A percentile compares a stretch with the other conserved stretches of the same genome.
Evolutionary conservation across 2,888 invertebrate species (phyloP).

Genomic region (Tupiocoris notatus): DNA sequence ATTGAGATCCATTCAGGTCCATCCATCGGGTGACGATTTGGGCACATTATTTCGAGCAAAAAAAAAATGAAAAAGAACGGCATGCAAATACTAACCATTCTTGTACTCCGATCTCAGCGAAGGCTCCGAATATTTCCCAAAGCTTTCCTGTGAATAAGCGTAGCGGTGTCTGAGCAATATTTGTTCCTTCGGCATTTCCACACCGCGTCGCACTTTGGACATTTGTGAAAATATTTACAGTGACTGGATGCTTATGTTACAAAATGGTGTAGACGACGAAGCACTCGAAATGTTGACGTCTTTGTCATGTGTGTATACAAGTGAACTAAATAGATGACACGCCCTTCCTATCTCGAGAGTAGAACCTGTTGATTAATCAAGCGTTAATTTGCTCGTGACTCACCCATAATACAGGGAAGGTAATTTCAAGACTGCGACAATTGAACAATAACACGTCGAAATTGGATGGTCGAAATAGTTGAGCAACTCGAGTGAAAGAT

Average conservation of each 20-base stretch:
- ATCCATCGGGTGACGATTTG: too few species aligned
- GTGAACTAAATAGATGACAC: slow-evolving; percentile 13
- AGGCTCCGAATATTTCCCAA: slow-evolving; percentile 38
- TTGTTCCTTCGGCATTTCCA: slow-evolving; percentile 38
- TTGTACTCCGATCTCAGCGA: slow-evolving; percentile 37
- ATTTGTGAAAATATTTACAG: slow-evolving; percentile 13
- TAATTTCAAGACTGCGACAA: not conserved
- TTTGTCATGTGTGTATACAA: slow-evolving; percentile 34
- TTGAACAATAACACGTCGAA: not conserved
- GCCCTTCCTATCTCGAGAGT: slow-evolving; percentile 11
- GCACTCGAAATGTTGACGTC: slow-evolving; percentile 12
- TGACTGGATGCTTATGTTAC: not conserved
- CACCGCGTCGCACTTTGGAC: slow-evolving; percentile 31
- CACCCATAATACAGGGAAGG: slow-evolving; percentile 27
- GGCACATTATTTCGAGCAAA: too few species aligned
- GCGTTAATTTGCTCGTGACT: slow-evolving; percentile 31
- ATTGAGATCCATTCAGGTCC: too few species aligned
- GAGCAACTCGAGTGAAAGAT: not conserved
- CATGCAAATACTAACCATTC: slow-evolving; percentile 35
- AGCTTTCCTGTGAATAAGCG: slow-evolving; percentile 40
- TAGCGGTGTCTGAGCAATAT: slow-evolving; percentile 36
- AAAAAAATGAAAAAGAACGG: too few species aligned
- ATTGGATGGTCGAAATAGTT: not conserved
- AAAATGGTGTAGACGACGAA: not conserved
- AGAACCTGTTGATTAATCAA: slow-evolving; percentile 37